These are phyloP conservation scores for Onychomys arenicola DNA, from an alignment of 2,797 vertebrate species.

Conservation along the genomic window DNA sequence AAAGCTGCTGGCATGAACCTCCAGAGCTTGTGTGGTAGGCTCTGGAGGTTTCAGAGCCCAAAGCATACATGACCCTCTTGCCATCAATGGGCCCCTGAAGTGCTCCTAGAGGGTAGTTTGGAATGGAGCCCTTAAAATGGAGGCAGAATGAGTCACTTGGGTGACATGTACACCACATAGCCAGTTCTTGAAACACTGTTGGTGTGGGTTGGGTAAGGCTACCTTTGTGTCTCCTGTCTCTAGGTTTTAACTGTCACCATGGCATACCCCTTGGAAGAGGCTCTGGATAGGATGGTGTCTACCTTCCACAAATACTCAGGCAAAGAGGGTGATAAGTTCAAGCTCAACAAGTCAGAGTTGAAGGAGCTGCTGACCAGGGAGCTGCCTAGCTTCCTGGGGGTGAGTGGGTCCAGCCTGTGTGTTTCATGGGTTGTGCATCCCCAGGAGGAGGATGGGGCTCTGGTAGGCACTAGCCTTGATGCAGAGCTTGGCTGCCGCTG, in stretches of 20 bases:
- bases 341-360: conserved; percentile 89
- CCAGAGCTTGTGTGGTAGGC: neutral
- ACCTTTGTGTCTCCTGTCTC: neutral
- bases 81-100: neutral
- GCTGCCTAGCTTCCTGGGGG: conserved; percentile 86
- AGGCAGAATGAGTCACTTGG: neutral
- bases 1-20: neutral
- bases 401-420: conserved; percentile 73
- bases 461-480: neutral
- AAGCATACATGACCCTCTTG: rapidly evolving
- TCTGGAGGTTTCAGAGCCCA: neutral
- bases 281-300: conserved; percentile 86
- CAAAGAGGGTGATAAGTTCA: conserved; percentile 87
- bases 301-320: conserved; percentile 89
- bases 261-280: conserved; percentile 81
- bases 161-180: neutral
- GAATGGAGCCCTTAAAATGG: neutral
- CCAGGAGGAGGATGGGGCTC: neutral
- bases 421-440: rapidly evolving
- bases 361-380: conserved; percentile 89
- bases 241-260: conserved; percentile 75
- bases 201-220: neutral
- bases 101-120: neutral
- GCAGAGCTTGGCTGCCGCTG: too few species aligned
- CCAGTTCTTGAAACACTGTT: neutral